Conservation (phyloP, 2,113 vertebrate genomes). For the Himantopus leucocephalus region DNA sequence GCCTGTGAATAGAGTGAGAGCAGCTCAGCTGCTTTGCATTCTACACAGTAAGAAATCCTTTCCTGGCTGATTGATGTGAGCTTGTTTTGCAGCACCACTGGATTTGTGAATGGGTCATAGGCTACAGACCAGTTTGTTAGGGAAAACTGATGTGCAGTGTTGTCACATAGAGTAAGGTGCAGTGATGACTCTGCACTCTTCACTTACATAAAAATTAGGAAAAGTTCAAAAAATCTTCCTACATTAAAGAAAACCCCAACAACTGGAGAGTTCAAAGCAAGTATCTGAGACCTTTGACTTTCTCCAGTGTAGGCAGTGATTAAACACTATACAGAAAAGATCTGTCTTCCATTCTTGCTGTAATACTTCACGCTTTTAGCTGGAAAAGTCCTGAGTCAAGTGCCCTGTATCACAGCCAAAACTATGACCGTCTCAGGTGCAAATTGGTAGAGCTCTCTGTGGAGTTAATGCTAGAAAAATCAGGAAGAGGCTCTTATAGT, state of each 20-base stretch:
- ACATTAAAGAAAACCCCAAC: fast-evolving
- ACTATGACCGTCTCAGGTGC: not conserved
- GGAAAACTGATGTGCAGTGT: not conserved
- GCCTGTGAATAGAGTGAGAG: not conserved
- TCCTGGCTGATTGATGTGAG: not conserved
- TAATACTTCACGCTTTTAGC: not conserved
- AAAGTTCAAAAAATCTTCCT: not conserved
- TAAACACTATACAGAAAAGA: not conserved
- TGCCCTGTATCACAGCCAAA: not conserved
- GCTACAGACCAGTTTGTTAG: not conserved
- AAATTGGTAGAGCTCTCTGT: not conserved
- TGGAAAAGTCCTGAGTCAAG: not conserved
- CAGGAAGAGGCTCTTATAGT: not conserved
- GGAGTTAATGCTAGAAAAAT: not conserved
- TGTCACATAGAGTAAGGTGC: not conserved
- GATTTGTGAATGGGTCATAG: not conserved
- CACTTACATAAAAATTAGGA: not conserved
- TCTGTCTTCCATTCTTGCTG: not conserved
- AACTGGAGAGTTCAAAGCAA: not conserved
- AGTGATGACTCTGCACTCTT: not conserved
- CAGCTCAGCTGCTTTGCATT: not conserved
- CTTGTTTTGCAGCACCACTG: not conserved
- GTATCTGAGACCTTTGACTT: not conserved
- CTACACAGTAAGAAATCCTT: not conserved
- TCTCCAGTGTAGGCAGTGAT: not conserved